phyloP scores from a whole-genome alignment of 2,888 invertebrate species.

The Anoplius nigerrimus region DNA sequence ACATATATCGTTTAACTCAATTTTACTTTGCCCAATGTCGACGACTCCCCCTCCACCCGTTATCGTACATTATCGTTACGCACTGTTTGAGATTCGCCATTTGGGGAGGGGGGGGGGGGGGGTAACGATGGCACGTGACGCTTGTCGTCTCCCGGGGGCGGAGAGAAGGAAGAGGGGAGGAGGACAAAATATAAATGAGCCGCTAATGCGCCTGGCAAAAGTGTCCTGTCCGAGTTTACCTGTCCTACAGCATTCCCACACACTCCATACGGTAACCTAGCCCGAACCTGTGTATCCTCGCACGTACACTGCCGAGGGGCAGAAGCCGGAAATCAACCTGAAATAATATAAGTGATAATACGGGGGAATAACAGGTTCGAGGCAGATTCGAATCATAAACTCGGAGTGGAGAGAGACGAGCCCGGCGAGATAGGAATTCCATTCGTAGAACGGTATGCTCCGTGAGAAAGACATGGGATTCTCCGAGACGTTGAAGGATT shows the following conservation, averaged over 20 bases:
- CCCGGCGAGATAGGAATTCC: slow-evolving; percentile 15
- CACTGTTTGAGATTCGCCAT: no score
- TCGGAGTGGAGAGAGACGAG: slow-evolving; percentile 20
- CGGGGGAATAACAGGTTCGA: slow-evolving; percentile 29
- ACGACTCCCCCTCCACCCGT: no score
- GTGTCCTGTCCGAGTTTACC: neutral
- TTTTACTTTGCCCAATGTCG: no score
- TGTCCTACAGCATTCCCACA: slow-evolving; percentile 1
- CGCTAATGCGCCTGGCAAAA: no score
- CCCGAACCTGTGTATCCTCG: slow-evolving; percentile 11
- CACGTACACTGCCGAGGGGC: slow-evolving; percentile 1
- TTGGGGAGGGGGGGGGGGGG: no score
- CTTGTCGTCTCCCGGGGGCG: neutral
- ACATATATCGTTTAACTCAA: no score
- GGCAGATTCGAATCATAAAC: slow-evolving; percentile 16
- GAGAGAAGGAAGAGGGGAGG: neutral
- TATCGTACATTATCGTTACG: no score
- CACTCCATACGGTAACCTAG: no score
- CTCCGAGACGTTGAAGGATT: slow-evolving; percentile 25
- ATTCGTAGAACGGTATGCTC: slow-evolving; percentile 5
- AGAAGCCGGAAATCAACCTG: slow-evolving; percentile 11
- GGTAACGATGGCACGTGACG: neutral
- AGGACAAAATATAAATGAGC: neutral
- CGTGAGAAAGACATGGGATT: slow-evolving; percentile 17
- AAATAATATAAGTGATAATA: slow-evolving; percentile 22